Base-by-base conservation (phyloP, 2,888 invertebrate genomes). In the Pherbina coryleti region DNA sequence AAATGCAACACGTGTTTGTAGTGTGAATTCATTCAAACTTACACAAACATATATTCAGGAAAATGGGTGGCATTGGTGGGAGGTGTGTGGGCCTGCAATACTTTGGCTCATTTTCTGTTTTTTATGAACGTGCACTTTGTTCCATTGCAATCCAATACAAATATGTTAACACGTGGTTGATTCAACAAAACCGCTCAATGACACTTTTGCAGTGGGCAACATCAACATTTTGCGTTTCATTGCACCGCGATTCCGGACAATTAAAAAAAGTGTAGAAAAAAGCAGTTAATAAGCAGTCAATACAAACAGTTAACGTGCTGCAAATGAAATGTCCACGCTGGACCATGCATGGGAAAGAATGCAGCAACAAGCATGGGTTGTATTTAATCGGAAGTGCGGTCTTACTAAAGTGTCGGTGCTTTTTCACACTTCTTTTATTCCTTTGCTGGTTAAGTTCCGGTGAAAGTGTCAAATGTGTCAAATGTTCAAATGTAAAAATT, bases 241-340 rank as follows among this genome's bases (percentile, higher is more conserved):
- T 44, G 44, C 44, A 11, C 44, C 44, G 37, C 7, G 5, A 28
- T n/a, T 76, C 71, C 51, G 53, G 53, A 28, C 57, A 57, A 78
- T 51, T 57, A 77, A 78, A 67, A 79, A 70, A 80, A 73, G 31
- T 53, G 55, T 34, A 44, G 28, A 31, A 60, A 57, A 79, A 79
- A 76, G 70, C 84, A 82, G 78, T 84, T 86, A 85, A 86, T 86
- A 85, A 83, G 86, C 86, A 85, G 85, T 86, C 86, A 85, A 86
- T 85, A 85, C 25, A 25, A 22, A 7, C 25, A 22, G 66, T 31
- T 28, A 37, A 37, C 19, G 44, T 44, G 44, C 5, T 34, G 25
- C 66, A 66, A 7, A 34, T 9, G 37, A 37, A 8, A n/a, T 51
- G 37, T 51, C 55, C 55, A n/a, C 17, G n/a, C n/a, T 19, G 55